Percentiles rank a stretch among this genome's conserved stretches.
Conservation (phyloP, 2,888 invertebrate genomes). For the Thecocarcelia acutangulata region DNA sequence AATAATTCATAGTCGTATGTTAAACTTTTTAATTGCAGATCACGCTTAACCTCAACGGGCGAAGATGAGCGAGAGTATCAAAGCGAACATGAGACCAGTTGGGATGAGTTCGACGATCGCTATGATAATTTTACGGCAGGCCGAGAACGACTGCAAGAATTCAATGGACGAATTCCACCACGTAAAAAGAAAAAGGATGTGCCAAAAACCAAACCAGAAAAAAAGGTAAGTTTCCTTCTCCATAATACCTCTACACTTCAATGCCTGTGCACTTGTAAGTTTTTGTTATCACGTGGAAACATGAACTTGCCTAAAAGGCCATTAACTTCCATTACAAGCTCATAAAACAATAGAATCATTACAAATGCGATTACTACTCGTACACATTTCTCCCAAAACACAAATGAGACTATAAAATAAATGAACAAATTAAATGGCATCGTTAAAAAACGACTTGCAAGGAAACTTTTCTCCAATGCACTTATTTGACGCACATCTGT, state of each 20-base stretch:
- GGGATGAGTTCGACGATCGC: slow-evolving; percentile 81
- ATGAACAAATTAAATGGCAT: slow-evolving; percentile 28
- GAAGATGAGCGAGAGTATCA: slow-evolving; percentile 81
- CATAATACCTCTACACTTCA: not conserved
- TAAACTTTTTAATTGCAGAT: slow-evolving; percentile 74
- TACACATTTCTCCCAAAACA: slow-evolving; percentile 41
- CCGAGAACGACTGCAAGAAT: slow-evolving; percentile 81
- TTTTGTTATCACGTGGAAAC: not conserved
- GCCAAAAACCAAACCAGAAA: slow-evolving; percentile 75
- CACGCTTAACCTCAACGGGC: slow-evolving; percentile 80
- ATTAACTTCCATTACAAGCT: slow-evolving; percentile 58
- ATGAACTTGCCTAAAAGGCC: slow-evolving; percentile 54
- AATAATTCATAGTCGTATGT: slow-evolving; percentile 52
- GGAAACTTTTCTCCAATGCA: slow-evolving; percentile 38
- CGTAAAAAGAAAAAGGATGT: slow-evolving; percentile 80
- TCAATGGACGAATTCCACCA: slow-evolving; percentile 81
- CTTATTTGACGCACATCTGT: slow-evolving; percentile 58
- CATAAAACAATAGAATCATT: slow-evolving; percentile 48
- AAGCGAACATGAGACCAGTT: slow-evolving; percentile 81
- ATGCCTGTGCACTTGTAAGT: not conserved
- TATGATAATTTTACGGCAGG: slow-evolving; percentile 80
- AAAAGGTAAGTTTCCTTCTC: slow-evolving; percentile 73
- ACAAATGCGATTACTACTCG: slow-evolving; percentile 47
- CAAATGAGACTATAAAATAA: slow-evolving; percentile 40
- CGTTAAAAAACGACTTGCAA: slow-evolving; percentile 22